Conservation (phyloP, 1,140 invertebrate genomes). For the Macrocentrus cingulum region DNA sequence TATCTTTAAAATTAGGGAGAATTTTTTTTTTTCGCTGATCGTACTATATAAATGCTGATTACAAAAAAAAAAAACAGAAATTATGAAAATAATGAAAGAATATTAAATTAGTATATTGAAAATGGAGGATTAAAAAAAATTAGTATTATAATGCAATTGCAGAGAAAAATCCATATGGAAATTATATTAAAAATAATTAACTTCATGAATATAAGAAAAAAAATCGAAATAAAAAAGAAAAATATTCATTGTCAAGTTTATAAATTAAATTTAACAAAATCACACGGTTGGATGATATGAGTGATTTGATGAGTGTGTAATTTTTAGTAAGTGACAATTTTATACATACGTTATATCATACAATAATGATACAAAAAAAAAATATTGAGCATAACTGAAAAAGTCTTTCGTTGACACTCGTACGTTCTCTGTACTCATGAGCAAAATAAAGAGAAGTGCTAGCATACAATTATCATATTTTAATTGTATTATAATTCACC, state of each 20-base stretch:
- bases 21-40: background rate
- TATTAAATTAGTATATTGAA: background rate
- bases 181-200: conserved; percentile 7
- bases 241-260: conserved; percentile 4
- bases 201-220: conserved; percentile 3
- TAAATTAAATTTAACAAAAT: conserved; percentile 6
- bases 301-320: background rate
- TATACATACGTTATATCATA: conserved; percentile 22
- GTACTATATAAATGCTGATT: background rate
- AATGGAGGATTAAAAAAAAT: background rate
- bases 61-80: background rate
- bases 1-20: background rate
- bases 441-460: background rate
- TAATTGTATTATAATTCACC: background rate
- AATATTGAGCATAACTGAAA: background rate
- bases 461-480: background rate
- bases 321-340: conserved; percentile 28
- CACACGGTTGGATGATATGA: conserved; percentile 13
- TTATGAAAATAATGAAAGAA: background rate
- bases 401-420: conserved; percentile 7
- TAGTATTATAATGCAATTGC: background rate
- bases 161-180: background rate
- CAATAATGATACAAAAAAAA: conserved; percentile 5
- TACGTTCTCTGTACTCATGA: conserved; percentile 1
- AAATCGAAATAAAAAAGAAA: conserved; percentile 7